Conservation (phyloP, 2,888 invertebrate genomes). For the Acleris cristana region DNA sequence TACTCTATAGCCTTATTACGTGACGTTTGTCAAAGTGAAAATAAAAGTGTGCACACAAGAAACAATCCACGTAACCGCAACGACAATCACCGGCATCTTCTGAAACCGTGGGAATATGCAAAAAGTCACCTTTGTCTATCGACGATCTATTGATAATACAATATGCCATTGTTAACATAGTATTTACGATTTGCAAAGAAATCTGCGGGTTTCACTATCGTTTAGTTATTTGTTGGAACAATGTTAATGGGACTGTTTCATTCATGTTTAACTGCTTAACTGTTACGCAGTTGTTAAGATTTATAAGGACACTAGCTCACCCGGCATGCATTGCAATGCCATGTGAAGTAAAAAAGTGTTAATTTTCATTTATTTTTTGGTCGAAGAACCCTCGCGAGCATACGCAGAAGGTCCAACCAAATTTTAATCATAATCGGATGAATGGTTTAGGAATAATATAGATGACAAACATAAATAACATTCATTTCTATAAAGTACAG, state of each 20-base stretch:
- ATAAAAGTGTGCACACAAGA: slow-evolving; percentile 54
- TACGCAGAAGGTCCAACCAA: no score
- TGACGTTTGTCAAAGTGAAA: slow-evolving; percentile 47
- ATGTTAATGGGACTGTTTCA: background rate
- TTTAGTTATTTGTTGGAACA: slow-evolving; percentile 11
- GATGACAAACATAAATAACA: no score
- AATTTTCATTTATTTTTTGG: no score
- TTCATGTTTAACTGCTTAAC: no score
- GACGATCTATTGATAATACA: slow-evolving; percentile 42
- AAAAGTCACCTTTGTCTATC: slow-evolving; percentile 54
- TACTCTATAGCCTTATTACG: background rate
- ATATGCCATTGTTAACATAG: slow-evolving; percentile 28
- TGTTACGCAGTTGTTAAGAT: no score
- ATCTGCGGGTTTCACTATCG: slow-evolving; percentile 26
- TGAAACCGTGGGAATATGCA: slow-evolving; percentile 63
- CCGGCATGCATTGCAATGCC: no score
- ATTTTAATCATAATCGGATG: no score
- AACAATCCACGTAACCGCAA: slow-evolving; percentile 47
- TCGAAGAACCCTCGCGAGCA: no score
- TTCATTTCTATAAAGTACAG: no score
- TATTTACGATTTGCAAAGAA: slow-evolving; percentile 22
- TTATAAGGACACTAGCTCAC: no score
- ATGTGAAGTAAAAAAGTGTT: no score
- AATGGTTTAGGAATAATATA: no score
- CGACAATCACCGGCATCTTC: slow-evolving; percentile 45